Percentiles rank a stretch among this genome's conserved stretches.
These are phyloP conservation scores for Pontoporia blainvillei DNA, from an alignment of 2,113 vertebrate species.

Conservation along the genomic window DNA sequence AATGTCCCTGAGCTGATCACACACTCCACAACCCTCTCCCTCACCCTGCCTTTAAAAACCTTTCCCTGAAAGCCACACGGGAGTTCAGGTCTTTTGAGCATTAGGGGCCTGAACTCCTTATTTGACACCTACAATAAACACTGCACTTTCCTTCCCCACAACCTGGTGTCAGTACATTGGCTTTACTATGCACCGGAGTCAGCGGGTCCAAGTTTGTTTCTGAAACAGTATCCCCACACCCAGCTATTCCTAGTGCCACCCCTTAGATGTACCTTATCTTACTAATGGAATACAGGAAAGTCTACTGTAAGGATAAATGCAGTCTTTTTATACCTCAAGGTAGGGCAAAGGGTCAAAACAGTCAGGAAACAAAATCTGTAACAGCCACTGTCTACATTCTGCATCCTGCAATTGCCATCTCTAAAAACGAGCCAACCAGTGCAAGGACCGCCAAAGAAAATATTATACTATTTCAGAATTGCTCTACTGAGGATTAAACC, in stretches of 20 bases:
- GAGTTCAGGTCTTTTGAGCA: neutral
- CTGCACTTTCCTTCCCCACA: neutral
- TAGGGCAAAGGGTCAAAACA: neutral
- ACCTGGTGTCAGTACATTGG: neutral
- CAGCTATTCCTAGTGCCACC: conserved; percentile 7
- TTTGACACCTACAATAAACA: neutral
- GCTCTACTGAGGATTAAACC: neutral
- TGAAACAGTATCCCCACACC: neutral
- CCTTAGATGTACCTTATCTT: neutral
- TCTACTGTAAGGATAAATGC: neutral
- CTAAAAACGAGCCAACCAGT: neutral
- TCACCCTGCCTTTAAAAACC: neutral
- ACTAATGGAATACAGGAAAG: neutral
- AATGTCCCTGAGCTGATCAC: neutral
- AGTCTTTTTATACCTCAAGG: neutral
- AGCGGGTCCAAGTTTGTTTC: neutral
- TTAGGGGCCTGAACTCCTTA: neutral
- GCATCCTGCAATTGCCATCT: neutral
- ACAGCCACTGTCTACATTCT: neutral
- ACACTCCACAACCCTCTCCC: neutral
- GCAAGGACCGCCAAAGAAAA: neutral
- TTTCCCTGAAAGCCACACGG: neutral
- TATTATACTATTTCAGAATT: neutral
- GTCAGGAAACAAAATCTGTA: neutral
- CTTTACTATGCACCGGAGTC: neutral